phyloP scores from a whole-genome alignment of 2,113 vertebrate species.

The Cromileptes altivelis region DNA sequence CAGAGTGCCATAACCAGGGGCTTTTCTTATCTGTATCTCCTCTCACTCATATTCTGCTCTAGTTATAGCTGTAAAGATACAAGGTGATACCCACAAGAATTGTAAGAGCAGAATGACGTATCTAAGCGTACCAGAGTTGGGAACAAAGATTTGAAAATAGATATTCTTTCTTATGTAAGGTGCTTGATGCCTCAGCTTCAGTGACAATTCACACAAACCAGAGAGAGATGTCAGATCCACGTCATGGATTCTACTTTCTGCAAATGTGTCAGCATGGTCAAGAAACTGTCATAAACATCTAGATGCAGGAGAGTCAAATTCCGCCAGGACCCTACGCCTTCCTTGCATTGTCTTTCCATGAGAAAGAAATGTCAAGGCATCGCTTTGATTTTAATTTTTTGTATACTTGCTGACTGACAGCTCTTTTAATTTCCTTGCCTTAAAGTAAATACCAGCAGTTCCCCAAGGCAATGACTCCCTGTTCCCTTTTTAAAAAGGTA shows the following conservation, averaged over 20 bases:
- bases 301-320: slow-evolving; percentile 24
- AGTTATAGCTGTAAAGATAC: slow-evolving; percentile 20
- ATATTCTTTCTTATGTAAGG: slow-evolving; percentile 43
- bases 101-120: slow-evolving; percentile 3
- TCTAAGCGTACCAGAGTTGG: slow-evolving; percentile 9
- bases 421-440: slow-evolving; percentile 50
- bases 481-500: slow-evolving; percentile 19
- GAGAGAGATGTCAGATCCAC: slow-evolving; percentile 52
- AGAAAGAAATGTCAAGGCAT: slow-evolving; percentile 55
- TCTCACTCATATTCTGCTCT: slow-evolving; percentile 16
- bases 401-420: slow-evolving; percentile 37
- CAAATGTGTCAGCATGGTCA: slow-evolving; percentile 35
- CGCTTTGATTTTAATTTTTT: slow-evolving; percentile 37
- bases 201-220: slow-evolving; percentile 46
- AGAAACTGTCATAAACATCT: slow-evolving; percentile 35
- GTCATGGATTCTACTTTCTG: slow-evolving; percentile 24
- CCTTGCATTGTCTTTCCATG: slow-evolving; percentile 20
- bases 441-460: slow-evolving; percentile 37
- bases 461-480: slow-evolving; percentile 14
- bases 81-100: slow-evolving; percentile 38
- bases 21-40: slow-evolving; percentile 12
- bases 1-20: slow-evolving; percentile 9
- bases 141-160: slow-evolving; percentile 43
- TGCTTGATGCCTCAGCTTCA: slow-evolving; percentile 40
- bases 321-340: slow-evolving; percentile 11